A percentile compares a stretch with the other conserved stretches of the same genome.
Conservation (phyloP, 2,888 invertebrate genomes). For the Oscheius myriophilus region DNA sequence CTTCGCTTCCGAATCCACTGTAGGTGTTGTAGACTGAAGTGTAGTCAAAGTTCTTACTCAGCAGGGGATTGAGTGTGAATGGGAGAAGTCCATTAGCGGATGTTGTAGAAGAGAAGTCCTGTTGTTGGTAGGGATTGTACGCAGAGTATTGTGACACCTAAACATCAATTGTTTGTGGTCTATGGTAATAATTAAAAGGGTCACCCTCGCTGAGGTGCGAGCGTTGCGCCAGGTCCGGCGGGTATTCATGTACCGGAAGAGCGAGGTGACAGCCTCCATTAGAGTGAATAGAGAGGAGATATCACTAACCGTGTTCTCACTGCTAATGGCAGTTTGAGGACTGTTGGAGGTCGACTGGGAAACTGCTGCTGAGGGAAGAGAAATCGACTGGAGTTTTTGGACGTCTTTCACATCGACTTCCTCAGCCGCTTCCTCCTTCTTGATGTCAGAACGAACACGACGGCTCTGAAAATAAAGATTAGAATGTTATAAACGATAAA, state of each 20-base stretch:
- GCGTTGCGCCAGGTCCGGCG: neutral
- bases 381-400: constrained; percentile 24
- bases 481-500: too few species aligned
- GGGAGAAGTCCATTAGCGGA: neutral
- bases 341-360: constrained; percentile 53
- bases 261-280: neutral
- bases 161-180: neutral
- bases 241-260: constrained; percentile 1
- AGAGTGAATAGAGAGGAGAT: neutral
- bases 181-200: too few species aligned
- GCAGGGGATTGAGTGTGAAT: constrained; percentile 10
- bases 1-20: too few species aligned
- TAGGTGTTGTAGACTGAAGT: constrained; percentile 4
- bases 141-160: constrained; percentile 6
- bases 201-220: too few species aligned
- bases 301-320: constrained; percentile 39
- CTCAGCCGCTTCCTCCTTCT: constrained; percentile 1
- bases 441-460: constrained; percentile 2
- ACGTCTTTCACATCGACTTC: neutral
- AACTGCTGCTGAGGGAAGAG: constrained; percentile 28
- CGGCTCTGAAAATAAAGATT: constrained; percentile 14
- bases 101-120: constrained; percentile 5
- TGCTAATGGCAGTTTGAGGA: constrained; percentile 44
- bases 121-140: constrained; percentile 16
- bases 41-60: constrained; percentile 24